Percentiles rank a stretch among this genome's conserved stretches.
phyloP scores from a whole-genome alignment of 1,140 invertebrate genomes.

The Aricia agestis region DNA sequence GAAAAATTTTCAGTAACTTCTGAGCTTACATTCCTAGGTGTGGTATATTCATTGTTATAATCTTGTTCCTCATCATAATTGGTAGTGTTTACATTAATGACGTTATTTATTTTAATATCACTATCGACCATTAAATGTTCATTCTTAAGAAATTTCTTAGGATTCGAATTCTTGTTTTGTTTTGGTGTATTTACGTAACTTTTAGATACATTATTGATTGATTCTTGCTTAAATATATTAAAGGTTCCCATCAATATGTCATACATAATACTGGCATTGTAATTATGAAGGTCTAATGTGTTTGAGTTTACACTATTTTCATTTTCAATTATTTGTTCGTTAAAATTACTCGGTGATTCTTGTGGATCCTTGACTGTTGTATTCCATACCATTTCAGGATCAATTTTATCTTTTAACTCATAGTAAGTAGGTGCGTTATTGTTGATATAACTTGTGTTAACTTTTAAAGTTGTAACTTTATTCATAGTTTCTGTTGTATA shows the following conservation, averaged over 20 bases:
- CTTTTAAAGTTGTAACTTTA: slow-evolving; percentile 16
- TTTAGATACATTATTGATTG: neutral
- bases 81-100: neutral
- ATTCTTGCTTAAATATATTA: neutral
- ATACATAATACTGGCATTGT: neutral
- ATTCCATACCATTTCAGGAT: slow-evolving; percentile 43
- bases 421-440: slow-evolving; percentile 18
- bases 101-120: neutral
- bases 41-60: neutral
- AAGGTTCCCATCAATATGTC: neutral
- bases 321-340: slow-evolving; percentile 41
- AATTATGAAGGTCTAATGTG: neutral
- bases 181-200: neutral
- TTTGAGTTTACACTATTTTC: slow-evolving; percentile 26
- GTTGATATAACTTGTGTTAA: slow-evolving; percentile 7
- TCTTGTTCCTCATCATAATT: neutral
- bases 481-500: slow-evolving; percentile 10
- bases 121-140: neutral
- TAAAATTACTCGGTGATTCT: slow-evolving; percentile 42
- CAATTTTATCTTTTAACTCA: slow-evolving; percentile 27
- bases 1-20: neutral
- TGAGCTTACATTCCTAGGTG: neutral
- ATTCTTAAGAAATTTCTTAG: neutral
- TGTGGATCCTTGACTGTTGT: slow-evolving; percentile 44
- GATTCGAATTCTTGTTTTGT: neutral